A percentile compares a stretch with the other conserved stretches of the same genome.
These are phyloP conservation scores for Poecilobothrus nobilitatus DNA, from an alignment of 2,888 invertebrate species.

Conservation along the genomic window DNA sequence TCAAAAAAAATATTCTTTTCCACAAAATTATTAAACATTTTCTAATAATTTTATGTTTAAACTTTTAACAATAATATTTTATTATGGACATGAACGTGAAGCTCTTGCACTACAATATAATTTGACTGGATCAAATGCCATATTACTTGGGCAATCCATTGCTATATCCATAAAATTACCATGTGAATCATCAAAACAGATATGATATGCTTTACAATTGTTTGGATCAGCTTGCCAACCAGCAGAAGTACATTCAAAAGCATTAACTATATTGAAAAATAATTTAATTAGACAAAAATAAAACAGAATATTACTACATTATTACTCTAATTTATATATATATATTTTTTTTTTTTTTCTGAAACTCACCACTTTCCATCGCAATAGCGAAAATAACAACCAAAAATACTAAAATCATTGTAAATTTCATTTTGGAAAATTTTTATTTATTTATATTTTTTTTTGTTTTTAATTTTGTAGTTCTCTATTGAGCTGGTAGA, in stretches of 20 bases:
- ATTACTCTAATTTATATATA: no score
- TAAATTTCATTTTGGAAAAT: neutral
- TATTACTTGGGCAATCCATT: neutral
- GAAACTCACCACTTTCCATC: neutral
- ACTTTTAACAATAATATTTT: no score
- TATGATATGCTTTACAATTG: neutral
- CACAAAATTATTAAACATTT: neutral
- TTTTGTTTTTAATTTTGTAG: neutral
- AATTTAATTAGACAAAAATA: neutral
- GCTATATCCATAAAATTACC: neutral
- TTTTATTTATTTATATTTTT: no score
- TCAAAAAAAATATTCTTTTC: no score
- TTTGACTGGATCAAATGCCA: neutral
- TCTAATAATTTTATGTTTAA: no score
- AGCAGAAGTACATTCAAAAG: neutral
- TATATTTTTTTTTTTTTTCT: no score
- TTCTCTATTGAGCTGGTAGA: no score
- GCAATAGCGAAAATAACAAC: neutral
- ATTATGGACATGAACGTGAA: neutral
- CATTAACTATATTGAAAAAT: neutral
- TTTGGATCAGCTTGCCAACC: neutral
- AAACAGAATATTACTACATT: no score
- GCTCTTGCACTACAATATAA: neutral
- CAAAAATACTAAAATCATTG: neutral
- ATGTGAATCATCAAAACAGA: neutral